Base-by-base conservation (phyloP, 2,888 invertebrate genomes). In the Lasioglossum leucozonium region DNA sequence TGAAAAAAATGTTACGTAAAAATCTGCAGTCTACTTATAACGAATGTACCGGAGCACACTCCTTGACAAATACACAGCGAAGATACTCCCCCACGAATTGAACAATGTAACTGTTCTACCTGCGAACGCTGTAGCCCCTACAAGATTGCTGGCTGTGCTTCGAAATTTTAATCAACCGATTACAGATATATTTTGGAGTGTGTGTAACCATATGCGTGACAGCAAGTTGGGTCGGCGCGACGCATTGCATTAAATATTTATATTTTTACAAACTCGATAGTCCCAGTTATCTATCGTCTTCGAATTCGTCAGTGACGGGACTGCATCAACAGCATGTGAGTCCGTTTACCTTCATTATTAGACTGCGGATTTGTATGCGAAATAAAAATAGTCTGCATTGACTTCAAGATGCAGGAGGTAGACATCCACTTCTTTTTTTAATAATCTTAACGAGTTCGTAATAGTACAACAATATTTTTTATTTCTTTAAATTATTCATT, bases 181-280 rank as follows among this genome's bases (percentile, higher is more conserved):
- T 91, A 76, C 96, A 98, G 98, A 98, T 98, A 94, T 98, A 98
- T 94, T 98, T 97, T 94, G 98, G 98, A 77, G 96, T 98, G 85
- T 98, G 98, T 95, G 98, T 98, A 86, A 98, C 98, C 62, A 96
- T 98, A 81, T 96, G 97, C 90, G 97, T 98, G 79, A 98, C 98
- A n/a, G 97, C 97, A 13, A 97, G 98, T 22, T 99, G 98, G 98
- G 98, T 98, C 72, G 98, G 98, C 0, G 97, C 98, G n/a, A 98
- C 98, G 1, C 98, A 99, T 94, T 97, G 98, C 94, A 97, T 98
- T 91, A 98, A 98, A 95, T 97, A 98, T 93, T 96, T 98, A 94
- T 98, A 98, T 93, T 95, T 97, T 92, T 94, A 96, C 95, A 95
- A 96, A 87, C 95, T 96, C 30, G 92, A 93, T 74, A 91, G 87